Base-by-base conservation (phyloP, 2,113 vertebrate genomes). In the Corythornis madagascariensis region DNA sequence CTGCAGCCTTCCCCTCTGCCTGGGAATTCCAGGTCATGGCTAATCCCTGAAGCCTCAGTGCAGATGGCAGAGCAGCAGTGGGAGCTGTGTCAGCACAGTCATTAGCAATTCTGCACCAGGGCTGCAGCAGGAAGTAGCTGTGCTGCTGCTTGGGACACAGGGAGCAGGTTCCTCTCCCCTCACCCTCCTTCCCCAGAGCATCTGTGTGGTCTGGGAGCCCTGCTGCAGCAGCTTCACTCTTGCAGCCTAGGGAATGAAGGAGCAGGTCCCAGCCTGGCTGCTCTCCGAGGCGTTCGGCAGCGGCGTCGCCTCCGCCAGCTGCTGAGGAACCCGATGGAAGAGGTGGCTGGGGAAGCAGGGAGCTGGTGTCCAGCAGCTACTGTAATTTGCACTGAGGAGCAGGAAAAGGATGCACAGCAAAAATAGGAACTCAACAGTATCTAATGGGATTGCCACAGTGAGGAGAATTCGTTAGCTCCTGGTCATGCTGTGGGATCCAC, bases 21-120 rank as follows among this genome's bases (percentile, higher is more conserved):
- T 67, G 35, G 67, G 83, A 82, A 72, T 91, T 91, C 78, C 63
- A 56, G 75, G 78, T 47, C 38, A 31, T 47, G 56, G 63, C 83
- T 60, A 13, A 79, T 72, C 74, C 82, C 83, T 20, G 77, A 42
- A 8, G 45, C 79, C 31, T 60, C 81, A 5, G 4, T 38, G 3
- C 7, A 57, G 74, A 69, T 74, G 48, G 59, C 73, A 40, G 67
- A 59, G 31, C 73, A 60, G 91, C 65, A 53, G 55, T 90, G 78
- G 78, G 81, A 92, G 89, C 82, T 19, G 67, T 15, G 67, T 10
- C 86, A 63, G 43, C 16, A 33, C 79, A 82, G 64, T 94, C 67
- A 93, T 96, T 95, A 92, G 81, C 17, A 63, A 96, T 96, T 95
- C 95, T 70, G 67, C 78, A 82, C 63, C 91, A 96, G 78, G 83